Percentiles rank a stretch among this genome's conserved stretches.
Conservation (phyloP, 2,888 invertebrate species). For the Dermolepida albohirtum region DNA sequence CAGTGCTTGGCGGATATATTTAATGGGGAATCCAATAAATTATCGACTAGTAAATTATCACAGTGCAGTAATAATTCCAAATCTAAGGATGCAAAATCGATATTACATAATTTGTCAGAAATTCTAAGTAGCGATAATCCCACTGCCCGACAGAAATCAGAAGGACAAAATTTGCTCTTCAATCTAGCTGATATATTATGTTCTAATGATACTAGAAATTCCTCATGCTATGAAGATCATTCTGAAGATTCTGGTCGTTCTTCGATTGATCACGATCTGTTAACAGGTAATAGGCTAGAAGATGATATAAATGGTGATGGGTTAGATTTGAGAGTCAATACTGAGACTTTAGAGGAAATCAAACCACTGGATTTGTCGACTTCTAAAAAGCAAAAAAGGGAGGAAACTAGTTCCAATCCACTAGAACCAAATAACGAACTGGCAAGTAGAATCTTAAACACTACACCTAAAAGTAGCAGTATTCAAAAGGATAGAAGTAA, state of each 20-base stretch:
- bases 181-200: constrained; percentile 49
- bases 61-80: constrained; percentile 39
- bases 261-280: constrained; percentile 43
- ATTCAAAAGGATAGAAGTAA: constrained; percentile 9
- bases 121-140: constrained; percentile 46
- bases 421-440: not conserved
- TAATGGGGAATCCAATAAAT: constrained; percentile 14
- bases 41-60: constrained; percentile 28
- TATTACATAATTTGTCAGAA: constrained; percentile 47
- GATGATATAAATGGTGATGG: constrained; percentile 25
- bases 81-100: constrained; percentile 47
- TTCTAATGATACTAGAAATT: constrained; percentile 28
- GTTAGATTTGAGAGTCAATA: constrained; percentile 39
- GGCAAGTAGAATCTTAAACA: not conserved
- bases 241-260: constrained; percentile 48
- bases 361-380: constrained; percentile 42
- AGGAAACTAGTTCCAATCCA: not conserved
- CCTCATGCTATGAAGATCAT: constrained; percentile 23
- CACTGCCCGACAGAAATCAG: constrained; percentile 43
- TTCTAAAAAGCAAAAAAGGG: constrained; percentile 8
- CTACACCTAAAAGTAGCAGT: not conserved
- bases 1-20: constrained; percentile 42
- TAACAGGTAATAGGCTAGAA: constrained; percentile 30
- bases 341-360: constrained; percentile 27
- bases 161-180: constrained; percentile 48